Conservation (phyloP, 23 tunicate genomes). For the Halocynthia roretzi region DNA sequence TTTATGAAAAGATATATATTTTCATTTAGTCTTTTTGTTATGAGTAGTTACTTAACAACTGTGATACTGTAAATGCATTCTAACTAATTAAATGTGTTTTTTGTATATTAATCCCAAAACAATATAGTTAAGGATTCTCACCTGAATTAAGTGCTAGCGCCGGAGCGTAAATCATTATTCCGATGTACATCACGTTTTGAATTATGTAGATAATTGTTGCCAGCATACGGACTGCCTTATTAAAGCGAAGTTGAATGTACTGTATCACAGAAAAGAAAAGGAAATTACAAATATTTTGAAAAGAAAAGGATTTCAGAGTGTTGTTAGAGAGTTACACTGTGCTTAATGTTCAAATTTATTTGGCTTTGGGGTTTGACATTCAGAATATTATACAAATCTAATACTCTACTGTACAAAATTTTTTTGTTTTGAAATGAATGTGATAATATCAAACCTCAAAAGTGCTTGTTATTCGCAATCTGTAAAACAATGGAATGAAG, state of each 20-base stretch:
- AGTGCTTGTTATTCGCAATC: not conserved
- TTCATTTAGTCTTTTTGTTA: too few species aligned
- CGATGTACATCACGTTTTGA: slow-evolving; percentile 50
- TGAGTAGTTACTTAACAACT: too few species aligned
- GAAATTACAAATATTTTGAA: too few species aligned
- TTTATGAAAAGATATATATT: too few species aligned
- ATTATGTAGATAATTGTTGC: slow-evolving; percentile 54
- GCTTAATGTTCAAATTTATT: not conserved
- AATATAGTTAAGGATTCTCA: not conserved
- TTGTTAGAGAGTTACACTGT: too few species aligned
- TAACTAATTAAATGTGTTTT: not conserved
- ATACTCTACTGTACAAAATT: not conserved
- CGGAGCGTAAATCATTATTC: slow-evolving; percentile 68
- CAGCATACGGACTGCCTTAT: slow-evolving; percentile 26
- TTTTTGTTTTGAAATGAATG: not conserved
- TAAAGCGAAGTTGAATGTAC: slow-evolving; percentile 23
- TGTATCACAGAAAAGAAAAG: not conserved
- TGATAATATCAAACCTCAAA: not conserved
- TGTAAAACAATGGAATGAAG: slow-evolving; percentile 7
- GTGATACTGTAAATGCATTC: too few species aligned
- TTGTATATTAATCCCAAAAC: not conserved
- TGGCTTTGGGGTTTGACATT: too few species aligned
- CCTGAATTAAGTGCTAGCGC: slow-evolving; percentile 63
- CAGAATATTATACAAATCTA: too few species aligned
- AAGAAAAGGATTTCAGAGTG: too few species aligned